Base-by-base conservation (phyloP, 1,140 invertebrate genomes). In the Drosophila teissieri region DNA sequence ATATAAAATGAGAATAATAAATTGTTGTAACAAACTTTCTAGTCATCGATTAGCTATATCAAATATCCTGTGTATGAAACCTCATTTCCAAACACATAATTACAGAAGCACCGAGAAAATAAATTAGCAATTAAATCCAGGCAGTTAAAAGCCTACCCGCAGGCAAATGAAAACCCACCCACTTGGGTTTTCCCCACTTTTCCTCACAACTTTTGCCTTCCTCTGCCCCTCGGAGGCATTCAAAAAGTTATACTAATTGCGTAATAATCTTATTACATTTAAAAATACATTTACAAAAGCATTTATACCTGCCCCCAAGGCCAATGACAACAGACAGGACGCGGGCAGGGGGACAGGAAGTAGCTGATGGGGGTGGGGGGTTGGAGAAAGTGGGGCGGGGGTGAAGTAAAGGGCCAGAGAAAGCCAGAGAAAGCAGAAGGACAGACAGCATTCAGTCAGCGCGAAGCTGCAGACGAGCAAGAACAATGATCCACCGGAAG, bases 261-360 rank as follows among this genome's bases (percentile, higher is more conserved):
- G 80, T 89, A 89, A 89, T 89, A 89, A 89, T 89, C 84, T 89
- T 75, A 89, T 89, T 89, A 89, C 84, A 89, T 89, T 89, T 84
- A 89, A 84, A 89, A 88, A 88, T 89, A 88, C 84, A 88, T 88
- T 88, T 89, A 88, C 84, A 89, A 86, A 75, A 79, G 79, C 75
- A 86, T 86, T 86, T 88, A 88, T 86, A 83, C 83, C 83, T 86
- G 83, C 56, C 75, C 80, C 67, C 56, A 76, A 79, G 83, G 79
- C 79, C 75, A 82, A 78, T 62, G 52, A 63, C 51, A 57, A 60
- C 45, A 40, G 54, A 55, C 52, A 36, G 48, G 53, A 40, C 11
- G 34, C 14, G 11, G 36, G 4, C 3, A 37, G 39, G 57, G 17
- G 36, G 11, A 14, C 8, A 12, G 45, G 51, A 24, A 31, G 42